phyloP scores from a whole-genome alignment of 1,140 invertebrate genomes.

The Chironomus tepperi region DNA sequence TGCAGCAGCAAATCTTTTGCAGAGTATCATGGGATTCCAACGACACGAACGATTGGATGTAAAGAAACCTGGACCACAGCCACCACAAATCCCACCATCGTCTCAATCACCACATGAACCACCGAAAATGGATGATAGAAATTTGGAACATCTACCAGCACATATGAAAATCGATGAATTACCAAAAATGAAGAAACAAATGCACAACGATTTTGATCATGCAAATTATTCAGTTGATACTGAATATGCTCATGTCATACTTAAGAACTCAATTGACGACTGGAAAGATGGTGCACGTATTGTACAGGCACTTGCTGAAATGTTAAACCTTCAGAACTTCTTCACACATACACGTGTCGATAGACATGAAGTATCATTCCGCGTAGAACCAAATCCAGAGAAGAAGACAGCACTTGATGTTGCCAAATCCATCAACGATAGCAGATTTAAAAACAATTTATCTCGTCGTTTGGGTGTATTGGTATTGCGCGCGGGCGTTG shows the following conservation, averaged over 20 bases:
- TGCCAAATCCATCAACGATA: constrained; percentile 58
- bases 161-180: constrained; percentile 36
- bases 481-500: constrained; percentile 65
- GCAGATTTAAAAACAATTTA: constrained; percentile 39
- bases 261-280: constrained; percentile 40
- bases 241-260: constrained; percentile 40
- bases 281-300: constrained; percentile 39
- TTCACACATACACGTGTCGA: constrained; percentile 53
- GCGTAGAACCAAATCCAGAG: constrained; percentile 51
- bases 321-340: constrained; percentile 40
- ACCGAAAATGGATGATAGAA: constrained; percentile 27
- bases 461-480: constrained; percentile 43
- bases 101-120: constrained; percentile 32
- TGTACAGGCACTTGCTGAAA: constrained; percentile 38
- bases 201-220: constrained; percentile 39
- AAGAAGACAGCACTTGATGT: constrained; percentile 60
- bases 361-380: constrained; percentile 70
- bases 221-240: constrained; percentile 40
- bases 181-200: constrained; percentile 36
- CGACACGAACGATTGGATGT: constrained; percentile 80
- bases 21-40: constrained; percentile 59
- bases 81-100: constrained; percentile 51
- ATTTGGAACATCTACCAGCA: constrained; percentile 35
- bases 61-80: constrained; percentile 82
- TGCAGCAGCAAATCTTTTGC: constrained; percentile 30